Evolutionary conservation across 2,797 vertebrate species (phyloP).

Genomic region (Streptopelia turtur): DNA sequence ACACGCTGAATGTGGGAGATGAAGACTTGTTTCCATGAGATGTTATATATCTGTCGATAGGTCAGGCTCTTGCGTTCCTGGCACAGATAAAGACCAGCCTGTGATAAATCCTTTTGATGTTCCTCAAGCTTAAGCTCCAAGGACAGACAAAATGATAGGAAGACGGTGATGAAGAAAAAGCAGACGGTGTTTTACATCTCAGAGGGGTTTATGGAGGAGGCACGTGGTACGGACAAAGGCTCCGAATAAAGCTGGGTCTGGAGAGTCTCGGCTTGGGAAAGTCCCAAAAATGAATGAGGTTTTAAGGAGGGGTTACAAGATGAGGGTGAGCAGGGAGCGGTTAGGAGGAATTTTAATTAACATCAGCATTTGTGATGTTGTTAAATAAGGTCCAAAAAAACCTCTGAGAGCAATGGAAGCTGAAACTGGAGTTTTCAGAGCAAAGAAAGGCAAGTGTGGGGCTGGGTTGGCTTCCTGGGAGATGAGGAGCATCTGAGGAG

Average conservation of each 20-base stretch:
- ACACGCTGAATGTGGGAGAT: accelerated
- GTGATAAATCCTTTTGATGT: background rate
- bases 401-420: conserved; percentile 15
- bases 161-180: background rate
- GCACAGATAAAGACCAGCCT: background rate
- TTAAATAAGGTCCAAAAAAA: conserved; percentile 22
- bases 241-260: background rate
- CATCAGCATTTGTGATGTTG: background rate
- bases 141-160: background rate
- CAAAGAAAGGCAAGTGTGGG: background rate
- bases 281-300: conserved; percentile 28
- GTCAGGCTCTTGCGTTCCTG: accelerated
- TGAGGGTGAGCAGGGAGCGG: conserved; percentile 2
- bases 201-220: background rate
- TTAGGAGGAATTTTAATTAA: conserved; percentile 63
- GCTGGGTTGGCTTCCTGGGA: background rate
- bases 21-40: background rate
- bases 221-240: background rate
- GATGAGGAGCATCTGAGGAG: background rate
- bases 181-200: background rate
- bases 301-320: conserved; percentile 42
- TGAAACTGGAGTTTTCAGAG: background rate
- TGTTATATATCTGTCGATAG: background rate
- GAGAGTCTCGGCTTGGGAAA: conserved; percentile 10
- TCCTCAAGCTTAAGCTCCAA: background rate